These are phyloP conservation scores for Archocentrus centrarchus DNA, from an alignment of 2,113 vertebrate species.

Conservation along the genomic window DNA sequence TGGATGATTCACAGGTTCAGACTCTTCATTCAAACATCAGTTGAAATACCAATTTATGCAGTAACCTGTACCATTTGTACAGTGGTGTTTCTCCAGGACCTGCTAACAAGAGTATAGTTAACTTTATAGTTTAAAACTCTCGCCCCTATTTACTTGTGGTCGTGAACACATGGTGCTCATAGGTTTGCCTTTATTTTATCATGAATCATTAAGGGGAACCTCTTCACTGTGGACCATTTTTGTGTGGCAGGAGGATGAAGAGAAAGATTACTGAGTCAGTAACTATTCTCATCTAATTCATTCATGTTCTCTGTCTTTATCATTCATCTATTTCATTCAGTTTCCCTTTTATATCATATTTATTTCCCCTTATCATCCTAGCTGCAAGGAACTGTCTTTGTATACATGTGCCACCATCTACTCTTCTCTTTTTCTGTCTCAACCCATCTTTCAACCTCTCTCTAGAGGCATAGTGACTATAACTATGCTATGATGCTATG, in stretches of 20 bases:
- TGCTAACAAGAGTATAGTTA: background rate
- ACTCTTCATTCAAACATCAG: background rate
- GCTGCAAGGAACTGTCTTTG: background rate
- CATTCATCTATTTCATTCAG: background rate
- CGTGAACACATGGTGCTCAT: background rate
- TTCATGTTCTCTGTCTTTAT: background rate
- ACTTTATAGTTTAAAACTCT: background rate
- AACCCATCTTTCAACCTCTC: background rate
- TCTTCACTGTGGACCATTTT: background rate
- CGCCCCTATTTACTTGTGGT: background rate
- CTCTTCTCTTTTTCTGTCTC: background rate
- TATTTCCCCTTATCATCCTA: background rate
- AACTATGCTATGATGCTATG: constrained; percentile 31
- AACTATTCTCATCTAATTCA: background rate
- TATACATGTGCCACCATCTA: background rate
- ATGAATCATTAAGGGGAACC: background rate
- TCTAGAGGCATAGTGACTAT: constrained; percentile 37
- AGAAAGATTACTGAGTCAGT: background rate
- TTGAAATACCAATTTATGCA: background rate
- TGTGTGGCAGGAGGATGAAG: background rate
- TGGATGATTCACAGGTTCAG: background rate
- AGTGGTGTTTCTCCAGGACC: background rate
- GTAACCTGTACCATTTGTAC: background rate
- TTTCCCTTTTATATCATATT: background rate
- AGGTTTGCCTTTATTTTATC: background rate